phyloP scores from a whole-genome alignment of 2,797 vertebrate genomes.

The Odontamblyopus lacepedii region DNA sequence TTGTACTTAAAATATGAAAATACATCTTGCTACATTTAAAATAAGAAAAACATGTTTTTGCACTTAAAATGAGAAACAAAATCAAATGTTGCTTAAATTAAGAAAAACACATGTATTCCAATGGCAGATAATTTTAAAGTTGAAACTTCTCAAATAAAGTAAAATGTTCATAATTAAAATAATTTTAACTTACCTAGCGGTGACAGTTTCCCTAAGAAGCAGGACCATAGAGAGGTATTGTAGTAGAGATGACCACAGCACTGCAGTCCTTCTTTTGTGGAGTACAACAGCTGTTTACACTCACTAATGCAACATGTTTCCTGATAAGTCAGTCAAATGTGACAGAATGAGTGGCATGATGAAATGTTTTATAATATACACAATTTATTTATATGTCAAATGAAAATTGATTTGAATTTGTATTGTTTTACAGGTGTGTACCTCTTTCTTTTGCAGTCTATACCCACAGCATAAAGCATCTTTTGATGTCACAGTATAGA shows the following conservation, averaged over 20 bases:
- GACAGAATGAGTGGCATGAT: not conserved
- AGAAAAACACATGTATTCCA: too few species aligned
- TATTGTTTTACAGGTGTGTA: not conserved
- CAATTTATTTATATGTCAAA: not conserved
- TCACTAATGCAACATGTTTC: slow-evolving; percentile 55
- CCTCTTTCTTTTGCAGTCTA: slow-evolving; percentile 9
- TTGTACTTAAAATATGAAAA: too few species aligned
- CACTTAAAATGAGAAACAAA: too few species aligned
- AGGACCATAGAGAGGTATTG: slow-evolving; percentile 58
- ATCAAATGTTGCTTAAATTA: too few species aligned
- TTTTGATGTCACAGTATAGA: slow-evolving; percentile 25
- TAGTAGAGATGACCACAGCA: slow-evolving; percentile 67
- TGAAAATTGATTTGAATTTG: not conserved
- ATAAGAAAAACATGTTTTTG: too few species aligned
- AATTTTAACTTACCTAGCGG: not conserved
- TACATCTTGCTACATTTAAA: too few species aligned
- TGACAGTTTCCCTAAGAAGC: slow-evolving; percentile 42
- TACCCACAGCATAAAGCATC: slow-evolving; percentile 52
- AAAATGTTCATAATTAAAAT: too few species aligned
- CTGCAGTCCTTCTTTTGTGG: slow-evolving; percentile 1
- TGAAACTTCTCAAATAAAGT: too few species aligned
- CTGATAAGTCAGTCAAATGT: not conserved
- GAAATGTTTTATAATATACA: not conserved
- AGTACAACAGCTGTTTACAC: slow-evolving; percentile 36
- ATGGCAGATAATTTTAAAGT: too few species aligned